phyloP scores from a whole-genome alignment of 1,140 invertebrate species.

The Trypoxylus dichotomus region DNA sequence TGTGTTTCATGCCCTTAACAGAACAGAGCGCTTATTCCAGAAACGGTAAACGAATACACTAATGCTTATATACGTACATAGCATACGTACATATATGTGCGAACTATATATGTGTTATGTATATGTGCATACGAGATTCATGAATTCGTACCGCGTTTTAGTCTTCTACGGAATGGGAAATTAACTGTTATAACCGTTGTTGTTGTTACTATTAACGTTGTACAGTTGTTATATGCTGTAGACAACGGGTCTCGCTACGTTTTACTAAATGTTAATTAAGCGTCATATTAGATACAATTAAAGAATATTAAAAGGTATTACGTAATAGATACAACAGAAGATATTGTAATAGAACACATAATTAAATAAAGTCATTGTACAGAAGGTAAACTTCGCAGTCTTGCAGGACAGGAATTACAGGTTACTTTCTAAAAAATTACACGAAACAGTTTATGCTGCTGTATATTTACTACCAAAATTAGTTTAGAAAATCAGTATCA shows the following conservation, averaged over 20 bases:
- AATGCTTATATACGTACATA: neutral
- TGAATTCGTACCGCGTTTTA: neutral
- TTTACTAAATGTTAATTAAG: neutral
- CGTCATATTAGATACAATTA: neutral
- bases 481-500: no score
- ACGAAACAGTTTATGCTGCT: no score
- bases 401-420: no score
- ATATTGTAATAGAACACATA: no score
- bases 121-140: neutral
- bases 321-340: neutral
- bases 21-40: neutral
- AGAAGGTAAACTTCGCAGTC: no score
- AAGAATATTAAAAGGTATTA: neutral
- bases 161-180: neutral
- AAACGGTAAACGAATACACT: neutral
- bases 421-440: no score
- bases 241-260: neutral
- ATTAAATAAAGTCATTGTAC: no score
- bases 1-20: neutral
- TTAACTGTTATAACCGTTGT: constrained; percentile 5
- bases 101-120: neutral
- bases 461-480: no score
- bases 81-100: neutral
- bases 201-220: neutral
- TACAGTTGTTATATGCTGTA: neutral